These are phyloP conservation scores for human DNA, from an alignment of 2,113 vertebrate genomes.

Conservation along the genomic window GRCh38 chr16:79786501-79787000, in stretches of 20 bases:
- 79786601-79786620: neutral
- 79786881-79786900: neutral
- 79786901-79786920: rapidly evolving
- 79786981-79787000: rapidly evolving
- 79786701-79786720: neutral
- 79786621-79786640: rapidly evolving
- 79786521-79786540: rapidly evolving
- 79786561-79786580: rapidly evolving
- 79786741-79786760: neutral
- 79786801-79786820: neutral
- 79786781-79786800: too few relatives aligned
- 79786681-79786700: too few relatives aligned
- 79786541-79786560: rapidly evolving
- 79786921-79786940: neutral
- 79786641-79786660: rapidly evolving
- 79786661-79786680: neutral
- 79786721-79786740: rapidly evolving
- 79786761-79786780: neutral
- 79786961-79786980: neutral
- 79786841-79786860: neutral
- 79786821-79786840: neutral
- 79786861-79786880: rapidly evolving
- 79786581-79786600: neutral
- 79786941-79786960: neutral
- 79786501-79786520: neutral